Evolutionary conservation across 1,140 invertebrate genomes (phyloP), one percentile per base, ranked within the genome.

Genomic region (Steinernema feltiae): DNA sequence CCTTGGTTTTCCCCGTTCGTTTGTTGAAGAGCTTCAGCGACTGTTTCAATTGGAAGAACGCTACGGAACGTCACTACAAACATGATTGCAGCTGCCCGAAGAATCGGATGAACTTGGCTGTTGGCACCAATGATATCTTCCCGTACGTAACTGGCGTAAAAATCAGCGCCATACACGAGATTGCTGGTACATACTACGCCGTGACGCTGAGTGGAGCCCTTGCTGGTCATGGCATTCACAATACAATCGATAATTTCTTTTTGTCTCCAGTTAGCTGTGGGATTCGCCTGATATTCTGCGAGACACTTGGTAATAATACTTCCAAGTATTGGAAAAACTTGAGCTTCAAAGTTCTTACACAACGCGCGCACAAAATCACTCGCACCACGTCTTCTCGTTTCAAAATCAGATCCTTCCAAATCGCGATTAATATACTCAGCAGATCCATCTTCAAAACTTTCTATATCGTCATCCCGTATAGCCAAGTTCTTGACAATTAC

Each of bases 371-470:
- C 53, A 63, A 63, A 63, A 27, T 63, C 53, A 21, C 53, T 63
- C 24, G 53, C 53, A 7, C 53, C 53, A 27, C 53, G 53, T 27
- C 53, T 63, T 27, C 53, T 12, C 15, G 53, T 63, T 27, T 63
- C 53, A 63, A 63, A 63, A 21, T 63, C 53, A 15, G 53, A 63
- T 27, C 53, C 53, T 63, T 63, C 53, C 53, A 63, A 63, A 27
- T 63, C 53, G 24, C 53, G 53, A 27, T 63, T 63, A 3, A 63
- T 12, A 21, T 63, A 63, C 24, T 63, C 53, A 3, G 24, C 24
- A 3, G 53, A 63, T 17, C 53, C 53, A 63, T 63, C 53, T 21
- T 63, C 53, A 21, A 63, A 63, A 27, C 24, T 63, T 27, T 63
- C 53, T 7, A 63, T 63, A 21, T 63, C 53, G 53, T 63, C 53